A percentile compares a stretch with the other conserved stretches of the same genome.
Evolutionary conservation across 2,888 invertebrate species (phyloP).

Genomic region (Sarcophaga caerulescens): DNA sequence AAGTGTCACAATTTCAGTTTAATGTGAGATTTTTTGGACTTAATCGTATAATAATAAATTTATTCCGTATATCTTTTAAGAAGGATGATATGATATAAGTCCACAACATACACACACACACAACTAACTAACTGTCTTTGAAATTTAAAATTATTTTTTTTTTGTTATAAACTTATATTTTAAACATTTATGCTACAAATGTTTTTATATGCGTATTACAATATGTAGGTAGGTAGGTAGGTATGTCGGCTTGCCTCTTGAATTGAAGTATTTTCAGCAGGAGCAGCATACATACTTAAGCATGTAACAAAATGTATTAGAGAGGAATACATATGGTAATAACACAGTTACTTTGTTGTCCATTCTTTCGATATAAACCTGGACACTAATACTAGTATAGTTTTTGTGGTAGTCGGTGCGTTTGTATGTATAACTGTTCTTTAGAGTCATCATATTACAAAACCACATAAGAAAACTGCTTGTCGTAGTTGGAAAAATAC

Average conservation of each 20-base stretch:
- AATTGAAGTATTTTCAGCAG: slow-evolving; percentile 4
- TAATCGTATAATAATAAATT: slow-evolving; percentile 21
- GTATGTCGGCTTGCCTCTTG: not conserved
- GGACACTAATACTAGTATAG: not conserved
- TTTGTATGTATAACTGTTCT: slow-evolving; percentile 1
- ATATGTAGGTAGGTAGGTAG: not conserved
- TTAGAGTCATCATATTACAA: slow-evolving; percentile 24
- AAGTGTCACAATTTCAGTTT: slow-evolving; percentile 43
- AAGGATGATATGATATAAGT: not conserved
- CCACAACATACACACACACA: not conserved
- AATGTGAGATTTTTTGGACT: slow-evolving; percentile 39
- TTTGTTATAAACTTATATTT: slow-evolving; percentile 19
- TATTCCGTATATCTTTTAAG: not conserved
- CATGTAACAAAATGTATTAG: too few species aligned
- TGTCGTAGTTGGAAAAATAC: not conserved
- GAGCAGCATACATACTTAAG: too few species aligned
- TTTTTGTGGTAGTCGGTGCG: not conserved
- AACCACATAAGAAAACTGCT: slow-evolving; percentile 35
- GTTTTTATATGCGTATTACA: not conserved
- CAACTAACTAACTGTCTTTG: slow-evolving; percentile 15
- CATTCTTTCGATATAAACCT: not conserved
- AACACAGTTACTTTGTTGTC: not conserved
- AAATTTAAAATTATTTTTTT: slow-evolving; percentile 10
- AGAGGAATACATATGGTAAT: not conserved
- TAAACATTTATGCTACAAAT: slow-evolving; percentile 32